Percentiles rank a stretch among this genome's conserved stretches.
Evolutionary conservation across 2,113 vertebrate species (phyloP).

Genomic region (Elephas maximus): DNA sequence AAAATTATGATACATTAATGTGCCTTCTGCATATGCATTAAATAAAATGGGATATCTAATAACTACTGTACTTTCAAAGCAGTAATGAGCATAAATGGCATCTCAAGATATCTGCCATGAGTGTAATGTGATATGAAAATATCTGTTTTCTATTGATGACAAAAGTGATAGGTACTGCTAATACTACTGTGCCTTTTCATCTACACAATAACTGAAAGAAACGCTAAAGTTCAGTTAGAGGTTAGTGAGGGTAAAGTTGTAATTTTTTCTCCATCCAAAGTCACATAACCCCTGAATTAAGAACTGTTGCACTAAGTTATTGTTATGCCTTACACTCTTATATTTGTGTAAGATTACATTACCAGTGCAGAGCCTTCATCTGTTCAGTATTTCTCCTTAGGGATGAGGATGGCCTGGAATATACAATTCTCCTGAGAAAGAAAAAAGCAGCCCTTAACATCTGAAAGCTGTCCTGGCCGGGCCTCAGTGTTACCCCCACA

Average conservation of each 20-base stretch:
- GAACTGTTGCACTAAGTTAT: constrained; percentile 34
- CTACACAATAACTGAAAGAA: constrained; percentile 51
- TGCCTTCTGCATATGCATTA: constrained; percentile 45
- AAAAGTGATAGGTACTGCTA: constrained; percentile 14
- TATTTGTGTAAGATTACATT: constrained; percentile 16
- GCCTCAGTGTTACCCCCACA: not conserved
- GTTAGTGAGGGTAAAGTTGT: constrained; percentile 64
- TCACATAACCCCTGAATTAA: constrained; percentile 17
- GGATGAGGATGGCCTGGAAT: constrained; percentile 22
- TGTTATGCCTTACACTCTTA: constrained; percentile 34
- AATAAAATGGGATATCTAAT: constrained; percentile 37
- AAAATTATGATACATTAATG: constrained; percentile 49
- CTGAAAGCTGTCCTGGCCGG: not conserved
- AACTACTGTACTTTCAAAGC: constrained; percentile 38
- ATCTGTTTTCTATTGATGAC: constrained; percentile 53
- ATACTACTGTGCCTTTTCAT: constrained; percentile 19
- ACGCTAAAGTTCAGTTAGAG: constrained; percentile 55
- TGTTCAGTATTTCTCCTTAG: constrained; percentile 33
- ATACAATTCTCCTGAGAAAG: constrained; percentile 31
- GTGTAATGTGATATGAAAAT: constrained; percentile 19
- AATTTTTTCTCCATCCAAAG: constrained; percentile 25
- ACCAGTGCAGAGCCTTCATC: constrained; percentile 42
- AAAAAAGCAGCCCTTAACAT: constrained; percentile 59
- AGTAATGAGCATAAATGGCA: constrained; percentile 50
- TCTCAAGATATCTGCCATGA: constrained; percentile 48